Base-by-base conservation (phyloP, 2,888 invertebrate genomes). In the Dryobota labecula region DNA sequence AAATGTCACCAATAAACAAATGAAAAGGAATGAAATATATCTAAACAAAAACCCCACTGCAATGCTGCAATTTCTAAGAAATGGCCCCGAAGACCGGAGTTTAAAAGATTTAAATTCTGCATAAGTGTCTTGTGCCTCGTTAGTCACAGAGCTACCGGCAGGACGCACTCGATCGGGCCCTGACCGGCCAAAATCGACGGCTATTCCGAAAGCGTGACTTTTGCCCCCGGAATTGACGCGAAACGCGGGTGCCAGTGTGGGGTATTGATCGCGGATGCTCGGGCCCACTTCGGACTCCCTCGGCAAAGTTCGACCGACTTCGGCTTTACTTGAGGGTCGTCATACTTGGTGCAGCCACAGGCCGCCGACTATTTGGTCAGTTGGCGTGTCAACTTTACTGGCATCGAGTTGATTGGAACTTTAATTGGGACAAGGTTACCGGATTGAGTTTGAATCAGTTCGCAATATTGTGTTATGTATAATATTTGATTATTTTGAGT, bases 391-490 rank as follows among this genome's bases (percentile, higher is more conserved):
- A 94, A 94, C 94, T 94, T 93, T 87, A 87, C 88, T 90, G 86
- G 89, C 88, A 90, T 83, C 88, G 89, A 93, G 92, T 94, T 93
- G 92, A 94, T 95, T 92, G 92, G 89, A 92, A 94, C 90, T 95
- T 94, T 94, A 95, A 94, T 94, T 94, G 89, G 94, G 94, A 91
- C 95, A 95, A 95, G 95, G 95, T 95, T 95, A 93, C 87, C 83
- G 85, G 85, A 79, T 86, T 87, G 83, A 82, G 84, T 87, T 89
- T 83, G 84, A 90, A 88, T 91, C 87, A 84, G 86, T 89, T 91
- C 36, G 61, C 69, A 73, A 78, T 78, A 75, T 64, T 69, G 45
- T 76, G 60, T 82, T 68, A 54, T 65, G n/a, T n/a, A n/a, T n/a
- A n/a, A 47, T 45, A 68, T 72, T 81, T 62, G 20, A 77, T 49